These are phyloP conservation scores for Steinernema carpocapsae DNA, from an alignment of 2,888 invertebrate genomes.

Conservation along the genomic window DNA sequence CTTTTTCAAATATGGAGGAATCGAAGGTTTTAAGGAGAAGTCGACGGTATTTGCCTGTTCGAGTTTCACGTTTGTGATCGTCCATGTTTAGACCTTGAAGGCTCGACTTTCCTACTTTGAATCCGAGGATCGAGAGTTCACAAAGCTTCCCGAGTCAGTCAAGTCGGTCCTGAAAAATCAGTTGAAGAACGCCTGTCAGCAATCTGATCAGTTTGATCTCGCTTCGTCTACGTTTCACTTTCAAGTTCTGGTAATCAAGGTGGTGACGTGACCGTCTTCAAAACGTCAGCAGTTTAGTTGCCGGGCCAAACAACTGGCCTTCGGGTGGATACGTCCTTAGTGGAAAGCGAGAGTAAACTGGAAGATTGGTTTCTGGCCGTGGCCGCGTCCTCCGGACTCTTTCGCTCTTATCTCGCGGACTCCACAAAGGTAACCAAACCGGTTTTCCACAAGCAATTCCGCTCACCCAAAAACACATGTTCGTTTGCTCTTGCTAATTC, in stretches of 20 bases:
- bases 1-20: slow-evolving; percentile 39
- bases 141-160: background rate
- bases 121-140: background rate
- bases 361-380: slow-evolving; percentile 10
- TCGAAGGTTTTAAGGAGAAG: slow-evolving; percentile 40
- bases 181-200: background rate
- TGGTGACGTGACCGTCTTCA: too few relatives aligned
- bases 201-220: background rate
- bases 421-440: background rate
- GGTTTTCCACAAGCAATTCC: background rate
- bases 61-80: background rate
- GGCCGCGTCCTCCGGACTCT: slow-evolving; percentile 25
- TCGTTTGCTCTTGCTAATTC: background rate
- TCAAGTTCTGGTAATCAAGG: slow-evolving; percentile 21
- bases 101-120: slow-evolving; percentile 9
- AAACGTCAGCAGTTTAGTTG: background rate
- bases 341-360: background rate
- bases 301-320: slow-evolving; percentile 26
- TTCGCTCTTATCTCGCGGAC: background rate
- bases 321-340: background rate
- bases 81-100: background rate
- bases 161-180: background rate
- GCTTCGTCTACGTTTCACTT: slow-evolving; percentile 4
- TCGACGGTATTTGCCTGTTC: too few relatives aligned
- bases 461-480: background rate